Conservation (phyloP, 2,797 vertebrate species). For the Salarias fasciatus region DNA sequence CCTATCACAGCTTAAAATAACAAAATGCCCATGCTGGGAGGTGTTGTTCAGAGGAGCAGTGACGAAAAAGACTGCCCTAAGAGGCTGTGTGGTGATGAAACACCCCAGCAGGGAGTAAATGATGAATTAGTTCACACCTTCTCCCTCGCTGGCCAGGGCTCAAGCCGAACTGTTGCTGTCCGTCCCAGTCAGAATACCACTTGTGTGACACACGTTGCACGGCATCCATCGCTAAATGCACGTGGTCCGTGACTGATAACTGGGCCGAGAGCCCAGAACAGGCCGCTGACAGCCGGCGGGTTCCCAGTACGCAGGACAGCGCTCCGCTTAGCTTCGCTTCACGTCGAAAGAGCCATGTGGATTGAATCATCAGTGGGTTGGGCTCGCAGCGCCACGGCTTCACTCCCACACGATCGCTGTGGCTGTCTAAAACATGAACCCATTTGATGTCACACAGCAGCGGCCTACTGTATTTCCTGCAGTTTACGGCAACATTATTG, state of each 20-base stretch:
- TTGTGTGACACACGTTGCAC: conserved; percentile 33
- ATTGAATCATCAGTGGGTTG: conserved; percentile 60
- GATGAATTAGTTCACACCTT: conserved; percentile 67
- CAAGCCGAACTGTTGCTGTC: conserved; percentile 34
- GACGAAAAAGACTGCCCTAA: conserved; percentile 60
- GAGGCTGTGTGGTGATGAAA: conserved; percentile 61
- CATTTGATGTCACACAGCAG: conserved; percentile 44
- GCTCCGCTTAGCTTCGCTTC: conserved; percentile 32
- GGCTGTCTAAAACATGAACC: conserved; percentile 41
- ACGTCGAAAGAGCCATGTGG: conserved; percentile 36
- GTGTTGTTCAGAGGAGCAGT: conserved; percentile 61
- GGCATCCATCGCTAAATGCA: conserved; percentile 24
- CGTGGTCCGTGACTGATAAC: conserved; percentile 43
- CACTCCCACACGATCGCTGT: conserved; percentile 42
- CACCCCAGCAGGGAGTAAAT: conserved; percentile 60
- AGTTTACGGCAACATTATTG: conserved; percentile 14
- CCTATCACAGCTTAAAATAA: conserved; percentile 62
- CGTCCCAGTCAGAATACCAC: conserved; percentile 35
- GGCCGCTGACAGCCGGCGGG: conserved; percentile 17
- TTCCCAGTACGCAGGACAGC: conserved; percentile 6
- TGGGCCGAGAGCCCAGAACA: conserved; percentile 45
- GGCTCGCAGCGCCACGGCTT: conserved; percentile 44
- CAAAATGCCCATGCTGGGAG: conserved; percentile 56
- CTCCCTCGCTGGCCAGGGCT: conserved; percentile 55
- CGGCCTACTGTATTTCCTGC: conserved; percentile 36